These are phyloP conservation scores for Sarcophaga subvicina DNA, from an alignment of 2,888 invertebrate species.

Conservation along the genomic window DNA sequence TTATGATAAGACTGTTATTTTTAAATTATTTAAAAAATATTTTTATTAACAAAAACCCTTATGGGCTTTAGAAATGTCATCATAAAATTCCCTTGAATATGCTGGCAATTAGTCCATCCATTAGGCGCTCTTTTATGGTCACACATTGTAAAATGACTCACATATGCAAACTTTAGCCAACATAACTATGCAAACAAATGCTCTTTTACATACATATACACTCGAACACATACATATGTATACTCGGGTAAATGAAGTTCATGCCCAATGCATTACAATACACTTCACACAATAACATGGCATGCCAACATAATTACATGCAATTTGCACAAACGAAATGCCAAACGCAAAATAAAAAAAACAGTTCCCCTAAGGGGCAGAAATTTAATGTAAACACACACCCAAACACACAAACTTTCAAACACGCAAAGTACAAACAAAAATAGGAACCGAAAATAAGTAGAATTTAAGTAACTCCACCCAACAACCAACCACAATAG, in stretches of 20 bases:
- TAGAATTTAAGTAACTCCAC: constrained; percentile 48
- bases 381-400: constrained; percentile 24
- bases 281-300: constrained; percentile 58
- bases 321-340: constrained; percentile 67
- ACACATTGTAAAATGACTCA: not conserved
- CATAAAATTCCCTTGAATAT: no score
- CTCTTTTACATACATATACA: not conserved
- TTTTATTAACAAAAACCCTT: no score
- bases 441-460: constrained; percentile 26
- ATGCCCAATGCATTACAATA: constrained; percentile 22
- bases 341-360: constrained; percentile 50
- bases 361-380: constrained; percentile 50
- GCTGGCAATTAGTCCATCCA: no score
- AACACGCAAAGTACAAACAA: not conserved
- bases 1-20: no score
- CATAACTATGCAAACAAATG: not conserved
- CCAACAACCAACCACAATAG: not conserved
- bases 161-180: not conserved
- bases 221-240: constrained; percentile 12
- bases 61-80: no score
- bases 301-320: constrained; percentile 66
- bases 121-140: no score
- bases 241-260: constrained; percentile 10
- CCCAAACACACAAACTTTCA: constrained; percentile 10
- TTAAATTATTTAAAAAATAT: no score